These are phyloP conservation scores for Epicauta chinensis DNA, from an alignment of 1,140 invertebrate genomes.

Conservation along the genomic window DNA sequence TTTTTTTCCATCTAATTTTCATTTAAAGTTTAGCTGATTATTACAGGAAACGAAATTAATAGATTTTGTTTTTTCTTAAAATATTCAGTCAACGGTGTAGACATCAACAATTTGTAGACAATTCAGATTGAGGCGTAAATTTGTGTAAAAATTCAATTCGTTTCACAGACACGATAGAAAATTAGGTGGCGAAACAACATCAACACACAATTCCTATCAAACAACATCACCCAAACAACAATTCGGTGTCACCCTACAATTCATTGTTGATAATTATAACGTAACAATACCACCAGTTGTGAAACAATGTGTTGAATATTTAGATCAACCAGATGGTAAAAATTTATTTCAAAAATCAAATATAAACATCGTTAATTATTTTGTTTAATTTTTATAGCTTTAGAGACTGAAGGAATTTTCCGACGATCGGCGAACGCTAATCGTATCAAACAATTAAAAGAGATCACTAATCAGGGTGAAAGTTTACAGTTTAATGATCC, in stretches of 20 bases:
- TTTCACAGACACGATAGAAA: conserved; percentile 36
- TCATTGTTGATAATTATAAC: conserved; percentile 83
- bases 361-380: conserved; percentile 3
- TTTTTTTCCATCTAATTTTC: too few relatives aligned
- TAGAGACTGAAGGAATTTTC: conserved; percentile 95
- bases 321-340: conserved; percentile 82
- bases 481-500: conserved; percentile 76
- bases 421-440: conserved; percentile 80
- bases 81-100: too few relatives aligned
- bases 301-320: conserved; percentile 79
- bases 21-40: too few relatives aligned
- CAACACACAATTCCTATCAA: conserved; percentile 37
- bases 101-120: too few relatives aligned
- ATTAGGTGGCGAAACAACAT: conserved; percentile 25
- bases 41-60: too few relatives aligned
- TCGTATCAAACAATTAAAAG: conserved; percentile 78
- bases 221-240: conserved; percentile 70
- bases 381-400: conserved; percentile 56
- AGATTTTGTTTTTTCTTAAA: too few relatives aligned
- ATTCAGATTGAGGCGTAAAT: too few relatives aligned
- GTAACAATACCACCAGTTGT: conserved; percentile 82
- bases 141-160: too few relatives aligned
- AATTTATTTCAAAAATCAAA: conserved; percentile 25
- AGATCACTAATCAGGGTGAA: conserved; percentile 78
- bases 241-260: conserved; percentile 87